phyloP scores from a whole-genome alignment of 2,797 vertebrate species.

The Rhinogobio ventralis region DNA sequence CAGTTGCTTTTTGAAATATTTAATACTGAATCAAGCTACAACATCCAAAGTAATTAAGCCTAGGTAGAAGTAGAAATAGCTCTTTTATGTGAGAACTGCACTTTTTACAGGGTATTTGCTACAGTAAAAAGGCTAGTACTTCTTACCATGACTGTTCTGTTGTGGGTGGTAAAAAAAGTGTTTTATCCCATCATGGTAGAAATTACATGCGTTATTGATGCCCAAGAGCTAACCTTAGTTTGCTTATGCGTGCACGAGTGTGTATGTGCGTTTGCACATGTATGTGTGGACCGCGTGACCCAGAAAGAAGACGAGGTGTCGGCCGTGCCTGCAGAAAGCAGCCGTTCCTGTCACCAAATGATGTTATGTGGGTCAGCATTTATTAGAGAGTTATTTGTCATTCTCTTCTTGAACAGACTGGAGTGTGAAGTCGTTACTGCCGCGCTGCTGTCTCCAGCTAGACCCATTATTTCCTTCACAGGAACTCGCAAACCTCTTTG shows the following conservation, averaged over 20 bases:
- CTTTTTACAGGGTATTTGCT: background rate
- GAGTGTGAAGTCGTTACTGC: conserved; percentile 53
- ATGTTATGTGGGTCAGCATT: conserved; percentile 72
- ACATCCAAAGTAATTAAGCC: background rate
- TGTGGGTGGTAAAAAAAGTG: background rate
- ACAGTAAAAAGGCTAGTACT: background rate
- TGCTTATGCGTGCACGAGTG: conserved; percentile 9
- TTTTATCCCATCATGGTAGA: conserved; percentile 6
- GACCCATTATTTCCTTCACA: conserved; percentile 57
- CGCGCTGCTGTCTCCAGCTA: conserved; percentile 58
- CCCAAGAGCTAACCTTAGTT: conserved; percentile 50
- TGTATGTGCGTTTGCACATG: conserved; percentile 28
- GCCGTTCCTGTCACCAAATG: conserved; percentile 67
- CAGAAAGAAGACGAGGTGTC: conserved; percentile 68
- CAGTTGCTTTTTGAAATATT: too few relatives aligned
- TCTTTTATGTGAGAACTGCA: background rate
- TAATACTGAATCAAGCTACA: background rate
- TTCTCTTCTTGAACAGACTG: conserved; percentile 61
- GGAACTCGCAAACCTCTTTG: conserved; percentile 49
- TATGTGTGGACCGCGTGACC: conserved; percentile 64
- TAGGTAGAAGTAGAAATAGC: background rate
- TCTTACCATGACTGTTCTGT: background rate
- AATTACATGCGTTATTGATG: conserved; percentile 43
- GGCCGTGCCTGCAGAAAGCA: conserved; percentile 56
- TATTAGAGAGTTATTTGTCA: conserved; percentile 71